Evolutionary conservation across 1,140 invertebrate genomes (phyloP).

Genomic region (Drosophila suzukii): DNA sequence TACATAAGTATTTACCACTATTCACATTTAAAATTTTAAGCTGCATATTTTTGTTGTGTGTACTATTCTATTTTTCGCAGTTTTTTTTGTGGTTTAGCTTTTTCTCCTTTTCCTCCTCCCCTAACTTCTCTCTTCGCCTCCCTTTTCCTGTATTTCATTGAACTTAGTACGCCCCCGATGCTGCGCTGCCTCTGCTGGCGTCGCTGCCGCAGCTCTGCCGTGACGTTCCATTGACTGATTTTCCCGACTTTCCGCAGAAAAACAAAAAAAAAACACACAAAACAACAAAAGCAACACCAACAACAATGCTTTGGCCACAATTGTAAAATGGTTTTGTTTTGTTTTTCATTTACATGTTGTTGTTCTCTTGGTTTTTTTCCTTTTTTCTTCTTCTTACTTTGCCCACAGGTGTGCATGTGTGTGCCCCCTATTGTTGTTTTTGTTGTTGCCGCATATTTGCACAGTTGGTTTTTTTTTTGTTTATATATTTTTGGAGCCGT

Average conservation of each 20-base stretch:
- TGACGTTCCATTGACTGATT: conserved; percentile 80
- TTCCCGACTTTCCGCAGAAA: conserved; percentile 57
- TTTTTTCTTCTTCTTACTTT: conserved; percentile 16
- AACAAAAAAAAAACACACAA: conserved; percentile 12
- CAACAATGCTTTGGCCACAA: conserved; percentile 46
- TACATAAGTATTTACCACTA: too few relatives aligned
- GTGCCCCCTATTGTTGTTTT: conserved; percentile 27
- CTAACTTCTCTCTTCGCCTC: not conserved
- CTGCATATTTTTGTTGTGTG: not conserved
- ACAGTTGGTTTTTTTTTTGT: conserved; percentile 57
- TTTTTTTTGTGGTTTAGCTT: conserved; percentile 4
- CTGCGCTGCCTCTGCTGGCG: conserved; percentile 15
- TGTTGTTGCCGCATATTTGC: conserved; percentile 59
- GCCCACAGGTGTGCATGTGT: conserved; percentile 35
- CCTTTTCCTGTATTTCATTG: conserved; percentile 26
- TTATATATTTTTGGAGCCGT: conserved; percentile 31
- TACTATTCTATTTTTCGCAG: not conserved
- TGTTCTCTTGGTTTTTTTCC: conserved; percentile 27
- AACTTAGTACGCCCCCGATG: conserved; percentile 37
- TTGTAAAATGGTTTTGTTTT: conserved; percentile 74
- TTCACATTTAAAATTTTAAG: too few relatives aligned
- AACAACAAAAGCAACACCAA: conserved; percentile 42
- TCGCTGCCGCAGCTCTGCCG: conserved; percentile 52
- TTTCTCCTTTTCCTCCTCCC: not conserved
- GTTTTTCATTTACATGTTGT: conserved; percentile 73